These are phyloP conservation scores for Pheosia tremula DNA, from an alignment of 2,888 invertebrate species.

Conservation along the genomic window DNA sequence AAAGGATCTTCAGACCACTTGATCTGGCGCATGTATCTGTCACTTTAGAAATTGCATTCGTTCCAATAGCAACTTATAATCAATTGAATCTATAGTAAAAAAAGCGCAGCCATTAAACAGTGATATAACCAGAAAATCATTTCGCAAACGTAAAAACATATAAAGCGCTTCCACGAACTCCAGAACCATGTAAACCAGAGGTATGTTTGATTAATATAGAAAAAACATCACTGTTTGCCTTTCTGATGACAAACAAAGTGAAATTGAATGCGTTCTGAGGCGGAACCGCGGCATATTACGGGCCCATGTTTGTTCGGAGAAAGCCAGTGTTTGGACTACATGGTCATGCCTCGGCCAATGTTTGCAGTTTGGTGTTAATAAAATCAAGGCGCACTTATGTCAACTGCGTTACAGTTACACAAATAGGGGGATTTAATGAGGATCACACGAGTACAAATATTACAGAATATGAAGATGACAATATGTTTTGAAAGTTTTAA, in stretches of 20 bases:
- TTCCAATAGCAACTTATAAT: too few relatives aligned
- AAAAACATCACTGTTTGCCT: constrained; percentile 50
- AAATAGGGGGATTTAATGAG: constrained; percentile 11
- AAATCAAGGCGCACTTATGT: constrained; percentile 24
- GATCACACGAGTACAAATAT: constrained; percentile 4
- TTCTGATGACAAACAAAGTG: constrained; percentile 52
- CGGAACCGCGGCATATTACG: constrained; percentile 24
- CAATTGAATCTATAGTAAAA: not conserved
- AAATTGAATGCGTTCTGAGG: constrained; percentile 44
- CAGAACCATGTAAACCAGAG: constrained; percentile 18
- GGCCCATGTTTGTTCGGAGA: constrained; percentile 32
- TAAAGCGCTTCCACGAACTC: constrained; percentile 26
- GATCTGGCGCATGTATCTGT: too few relatives aligned
- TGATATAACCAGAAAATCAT: constrained; percentile 18
- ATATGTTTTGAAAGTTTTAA: not conserved
- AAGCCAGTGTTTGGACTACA: constrained; percentile 27
- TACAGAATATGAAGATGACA: too few relatives aligned
- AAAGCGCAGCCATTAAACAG: constrained; percentile 6
- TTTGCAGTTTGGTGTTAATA: constrained; percentile 29
- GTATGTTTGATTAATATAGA: constrained; percentile 41
- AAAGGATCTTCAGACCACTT: too few relatives aligned
- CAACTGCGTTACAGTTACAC: constrained; percentile 9
- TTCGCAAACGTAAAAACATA: constrained; percentile 22
- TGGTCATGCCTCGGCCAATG: constrained; percentile 9
- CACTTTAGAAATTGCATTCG: too few relatives aligned